Conservation (phyloP, 1,140 invertebrate genomes). For the Pseudomyrmex concolor region DNA sequence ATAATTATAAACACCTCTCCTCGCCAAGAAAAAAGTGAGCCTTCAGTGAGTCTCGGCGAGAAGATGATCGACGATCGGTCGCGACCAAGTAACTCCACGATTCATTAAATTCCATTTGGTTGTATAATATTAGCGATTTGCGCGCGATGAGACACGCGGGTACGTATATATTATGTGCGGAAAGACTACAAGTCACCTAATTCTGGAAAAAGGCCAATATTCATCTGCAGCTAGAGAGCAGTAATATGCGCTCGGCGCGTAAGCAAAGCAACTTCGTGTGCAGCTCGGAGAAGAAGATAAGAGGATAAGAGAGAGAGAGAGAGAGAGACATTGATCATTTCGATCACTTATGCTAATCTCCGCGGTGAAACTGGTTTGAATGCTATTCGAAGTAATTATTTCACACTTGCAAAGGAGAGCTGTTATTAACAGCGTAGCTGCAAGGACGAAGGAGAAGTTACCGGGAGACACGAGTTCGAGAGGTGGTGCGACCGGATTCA, state of each 20-base stretch:
- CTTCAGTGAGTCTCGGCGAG: conserved; percentile 31
- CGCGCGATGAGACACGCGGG: conserved; percentile 26
- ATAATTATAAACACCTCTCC: conserved; percentile 48
- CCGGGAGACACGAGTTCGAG: background rate
- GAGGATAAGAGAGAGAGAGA: conserved; percentile 17
- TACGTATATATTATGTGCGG: conserved; percentile 59
- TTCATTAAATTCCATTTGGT: conserved; percentile 55
- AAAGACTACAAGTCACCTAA: conserved; percentile 60
- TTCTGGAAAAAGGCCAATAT: background rate
- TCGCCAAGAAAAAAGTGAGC: background rate
- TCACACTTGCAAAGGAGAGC: conserved; percentile 80
- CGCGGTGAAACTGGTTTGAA: conserved; percentile 78
- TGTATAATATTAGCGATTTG: conserved; percentile 42
- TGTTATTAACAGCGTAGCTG: conserved; percentile 75
- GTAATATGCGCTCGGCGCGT: conserved; percentile 37
- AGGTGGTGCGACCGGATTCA: background rate
- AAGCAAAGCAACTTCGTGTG: conserved; percentile 40
- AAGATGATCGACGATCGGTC: conserved; percentile 48
- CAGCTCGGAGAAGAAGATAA: background rate
- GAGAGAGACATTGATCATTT: conserved; percentile 79
- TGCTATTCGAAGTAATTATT: conserved; percentile 81
- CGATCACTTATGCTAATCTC: conserved; percentile 81
- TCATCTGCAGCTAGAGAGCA: conserved; percentile 49
- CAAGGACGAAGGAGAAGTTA: background rate
- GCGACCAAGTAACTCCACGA: conserved; percentile 29